These are phyloP conservation scores for Centruroides vittatus DNA, from an alignment of 1,140 invertebrate genomes.

Conservation along the genomic window DNA sequence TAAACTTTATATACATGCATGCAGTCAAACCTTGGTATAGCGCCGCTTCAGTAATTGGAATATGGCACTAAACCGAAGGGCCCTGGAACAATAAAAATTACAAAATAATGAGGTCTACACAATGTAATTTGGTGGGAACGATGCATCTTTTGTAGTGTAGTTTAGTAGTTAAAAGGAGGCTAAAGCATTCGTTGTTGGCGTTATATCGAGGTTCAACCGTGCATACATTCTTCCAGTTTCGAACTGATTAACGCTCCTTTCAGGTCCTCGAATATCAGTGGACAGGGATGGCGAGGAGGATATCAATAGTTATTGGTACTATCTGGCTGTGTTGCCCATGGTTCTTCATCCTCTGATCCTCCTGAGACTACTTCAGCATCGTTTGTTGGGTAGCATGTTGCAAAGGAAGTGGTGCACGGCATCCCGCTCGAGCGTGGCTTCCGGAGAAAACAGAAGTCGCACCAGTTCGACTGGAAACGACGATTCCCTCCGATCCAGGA, in stretches of 20 bases:
- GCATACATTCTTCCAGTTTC: too few species aligned
- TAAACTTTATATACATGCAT: too few species aligned
- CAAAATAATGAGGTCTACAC: too few species aligned
- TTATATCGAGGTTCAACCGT: too few species aligned
- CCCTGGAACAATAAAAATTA: too few species aligned
- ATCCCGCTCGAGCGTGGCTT: constrained; percentile 8
- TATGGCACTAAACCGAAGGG: too few species aligned
- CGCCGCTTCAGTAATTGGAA: too few species aligned
- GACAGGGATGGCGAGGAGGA: neutral
- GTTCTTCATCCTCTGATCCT: constrained; percentile 44
- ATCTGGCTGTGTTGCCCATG: constrained; percentile 35
- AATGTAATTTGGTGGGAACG: too few species aligned
- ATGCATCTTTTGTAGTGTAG: too few species aligned
- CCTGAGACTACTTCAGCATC: constrained; percentile 41
- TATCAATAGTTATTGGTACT: neutral
- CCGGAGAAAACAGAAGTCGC: constrained; percentile 10
- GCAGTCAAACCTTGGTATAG: too few species aligned
- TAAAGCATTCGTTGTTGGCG: too few species aligned
- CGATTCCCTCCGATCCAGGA: constrained; percentile 4
- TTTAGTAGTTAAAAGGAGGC: too few species aligned
- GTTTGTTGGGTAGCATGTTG: constrained; percentile 31
- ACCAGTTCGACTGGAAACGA: constrained; percentile 28
- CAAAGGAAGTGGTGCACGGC: constrained; percentile 6
- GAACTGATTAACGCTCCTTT: neutral
- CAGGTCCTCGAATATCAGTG: neutral